Evolutionary conservation across 2,888 invertebrate species (phyloP).

Genomic region (Blastobasis lacticolella): DNA sequence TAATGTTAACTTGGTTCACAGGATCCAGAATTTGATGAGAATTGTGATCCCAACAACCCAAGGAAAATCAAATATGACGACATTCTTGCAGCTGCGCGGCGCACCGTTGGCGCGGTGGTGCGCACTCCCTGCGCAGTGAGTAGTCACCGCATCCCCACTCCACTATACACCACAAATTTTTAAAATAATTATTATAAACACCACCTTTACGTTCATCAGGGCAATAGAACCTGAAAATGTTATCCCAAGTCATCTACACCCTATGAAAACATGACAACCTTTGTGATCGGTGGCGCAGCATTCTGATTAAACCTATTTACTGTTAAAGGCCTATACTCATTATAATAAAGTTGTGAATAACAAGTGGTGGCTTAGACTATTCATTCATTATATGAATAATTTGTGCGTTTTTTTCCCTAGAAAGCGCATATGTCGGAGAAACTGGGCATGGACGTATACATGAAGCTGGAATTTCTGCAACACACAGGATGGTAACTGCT

Average conservation of each 20-base stretch:
- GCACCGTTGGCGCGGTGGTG: conserved; percentile 75
- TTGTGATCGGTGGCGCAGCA: no score
- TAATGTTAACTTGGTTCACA: conserved; percentile 14
- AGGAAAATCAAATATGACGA: conserved; percentile 75
- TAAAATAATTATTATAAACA: no score
- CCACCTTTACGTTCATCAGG: no score
- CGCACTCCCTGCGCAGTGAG: conserved; percentile 76
- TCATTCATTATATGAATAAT: not conserved
- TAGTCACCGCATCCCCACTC: no score
- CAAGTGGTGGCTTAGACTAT: no score
- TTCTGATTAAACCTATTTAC: no score
- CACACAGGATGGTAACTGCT: conserved; percentile 86
- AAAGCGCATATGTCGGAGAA: conserved; percentile 83
- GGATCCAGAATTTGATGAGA: conserved; percentile 51
- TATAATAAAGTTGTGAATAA: no score
- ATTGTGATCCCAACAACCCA: conserved; percentile 59
- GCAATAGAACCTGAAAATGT: no score
- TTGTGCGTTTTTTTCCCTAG: conserved; percentile 54
- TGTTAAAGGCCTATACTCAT: no score
- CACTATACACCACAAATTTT: no score
- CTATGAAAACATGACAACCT: no score
- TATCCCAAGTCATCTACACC: no score
- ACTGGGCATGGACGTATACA: conserved; percentile 87
- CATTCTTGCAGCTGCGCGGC: conserved; percentile 78
- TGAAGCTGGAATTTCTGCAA: conserved; percentile 95